phyloP scores from a whole-genome alignment of 2,888 invertebrate species.

The Capitulum mitella region DNA sequence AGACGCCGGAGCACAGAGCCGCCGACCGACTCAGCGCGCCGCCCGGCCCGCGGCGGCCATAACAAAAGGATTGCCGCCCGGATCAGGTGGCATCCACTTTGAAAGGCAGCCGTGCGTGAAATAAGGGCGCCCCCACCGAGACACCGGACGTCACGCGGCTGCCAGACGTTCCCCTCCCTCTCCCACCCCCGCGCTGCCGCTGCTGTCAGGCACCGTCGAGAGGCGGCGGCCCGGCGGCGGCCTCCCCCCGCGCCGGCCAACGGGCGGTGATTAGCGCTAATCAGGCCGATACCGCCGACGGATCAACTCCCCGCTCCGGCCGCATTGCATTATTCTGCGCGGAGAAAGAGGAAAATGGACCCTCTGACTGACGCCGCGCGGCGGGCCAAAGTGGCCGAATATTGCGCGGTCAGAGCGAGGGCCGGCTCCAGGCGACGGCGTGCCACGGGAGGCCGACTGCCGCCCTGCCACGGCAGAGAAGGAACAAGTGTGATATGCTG shows the following conservation, averaged over 20 bases:
- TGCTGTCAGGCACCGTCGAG: background rate
- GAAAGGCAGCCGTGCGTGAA: background rate
- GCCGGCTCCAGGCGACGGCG: no score
- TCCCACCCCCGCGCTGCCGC: background rate
- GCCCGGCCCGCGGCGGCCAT: background rate
- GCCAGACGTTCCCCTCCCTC: background rate
- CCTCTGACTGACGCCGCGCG: background rate
- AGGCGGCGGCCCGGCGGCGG: background rate
- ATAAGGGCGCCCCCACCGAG: background rate
- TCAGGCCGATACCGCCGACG: background rate
- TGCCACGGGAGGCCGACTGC: no score
- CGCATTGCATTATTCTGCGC: background rate
- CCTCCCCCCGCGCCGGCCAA: background rate
- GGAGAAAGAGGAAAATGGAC: background rate
- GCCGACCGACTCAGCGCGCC: background rate
- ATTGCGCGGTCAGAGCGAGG: no score
- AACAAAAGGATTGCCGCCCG: conserved; percentile 1
- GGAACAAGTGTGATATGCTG: no score
- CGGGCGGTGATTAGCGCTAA: background rate
- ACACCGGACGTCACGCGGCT: background rate
- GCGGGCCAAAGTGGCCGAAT: background rate
- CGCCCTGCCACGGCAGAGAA: no score
- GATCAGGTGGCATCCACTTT: background rate
- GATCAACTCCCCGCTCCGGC: background rate
- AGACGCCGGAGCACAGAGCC: background rate